phyloP scores from a whole-genome alignment of 1,140 invertebrate genomes.

The Lysiphlebus fabarum region DNA sequence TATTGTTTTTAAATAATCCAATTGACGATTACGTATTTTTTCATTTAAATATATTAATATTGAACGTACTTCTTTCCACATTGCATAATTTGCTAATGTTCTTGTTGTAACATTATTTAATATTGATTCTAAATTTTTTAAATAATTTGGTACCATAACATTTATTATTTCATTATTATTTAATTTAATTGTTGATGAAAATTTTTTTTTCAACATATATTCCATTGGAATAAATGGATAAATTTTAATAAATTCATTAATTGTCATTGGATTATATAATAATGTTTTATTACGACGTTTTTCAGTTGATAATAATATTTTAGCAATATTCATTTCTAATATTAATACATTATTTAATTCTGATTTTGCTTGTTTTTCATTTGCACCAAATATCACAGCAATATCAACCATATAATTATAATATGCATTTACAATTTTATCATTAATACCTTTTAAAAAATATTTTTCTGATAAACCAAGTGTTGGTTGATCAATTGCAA shows the following conservation, averaged over 20 bases:
- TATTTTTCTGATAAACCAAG: conserved; percentile 87
- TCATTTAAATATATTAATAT: conserved; percentile 75
- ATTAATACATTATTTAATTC: conserved; percentile 80
- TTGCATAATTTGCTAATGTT: conserved; percentile 73
- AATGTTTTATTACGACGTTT: conserved; percentile 87
- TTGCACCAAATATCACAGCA: conserved; percentile 81
- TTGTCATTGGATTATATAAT: conserved; percentile 86
- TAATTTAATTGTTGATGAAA: conserved; percentile 62
- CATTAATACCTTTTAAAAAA: conserved; percentile 75
- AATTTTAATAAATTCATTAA: conserved; percentile 69
- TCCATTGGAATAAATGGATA: conserved; percentile 78
- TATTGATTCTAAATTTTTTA: conserved; percentile 57
- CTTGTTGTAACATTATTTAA: conserved; percentile 60
- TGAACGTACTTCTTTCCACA: conserved; percentile 74
- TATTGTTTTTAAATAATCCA: conserved; percentile 70
- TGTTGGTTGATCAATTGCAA: conserved; percentile 89
- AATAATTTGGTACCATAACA: conserved; percentile 65
- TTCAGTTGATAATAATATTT: conserved; percentile 85
- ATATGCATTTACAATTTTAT: conserved; percentile 76
- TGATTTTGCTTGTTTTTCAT: conserved; percentile 63
- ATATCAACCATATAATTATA: conserved; percentile 84
- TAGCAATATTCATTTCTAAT: conserved; percentile 92
- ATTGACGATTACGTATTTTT: conserved; percentile 66
- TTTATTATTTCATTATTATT: conserved; percentile 72
- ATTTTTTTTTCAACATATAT: conserved; percentile 75